These are phyloP conservation scores for Poicephalus meyeri DNA, from an alignment of 2,113 vertebrate genomes.

Conservation along the genomic window DNA sequence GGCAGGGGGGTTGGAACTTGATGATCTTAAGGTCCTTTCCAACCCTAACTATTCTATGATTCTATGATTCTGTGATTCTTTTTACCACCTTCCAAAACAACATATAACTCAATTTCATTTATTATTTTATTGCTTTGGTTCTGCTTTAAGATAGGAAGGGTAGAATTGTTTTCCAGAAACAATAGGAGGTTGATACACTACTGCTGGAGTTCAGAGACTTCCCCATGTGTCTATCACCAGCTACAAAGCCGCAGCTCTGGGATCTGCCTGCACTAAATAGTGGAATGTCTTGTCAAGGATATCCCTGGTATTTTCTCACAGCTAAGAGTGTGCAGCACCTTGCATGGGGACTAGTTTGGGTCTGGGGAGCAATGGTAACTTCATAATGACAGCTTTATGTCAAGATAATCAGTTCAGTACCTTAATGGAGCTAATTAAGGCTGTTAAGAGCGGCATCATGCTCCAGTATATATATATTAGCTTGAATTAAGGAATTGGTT, in stretches of 20 bases:
- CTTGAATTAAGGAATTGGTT: not conserved
- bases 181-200: not conserved
- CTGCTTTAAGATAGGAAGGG: not conserved
- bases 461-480: not conserved
- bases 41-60: no score
- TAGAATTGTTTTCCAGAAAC: not conserved
- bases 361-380: not conserved
- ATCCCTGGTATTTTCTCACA: not conserved
- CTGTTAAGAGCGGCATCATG: not conserved
- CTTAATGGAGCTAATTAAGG: not conserved
- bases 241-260: not conserved
- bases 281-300: not conserved
- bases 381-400: not conserved
- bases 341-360: not conserved
- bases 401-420: not conserved
- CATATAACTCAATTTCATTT: not conserved
- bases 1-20: no score
- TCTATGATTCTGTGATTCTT: no score
- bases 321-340: not conserved
- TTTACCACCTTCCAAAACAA: not conserved
- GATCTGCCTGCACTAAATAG: not conserved
- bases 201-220: not conserved
- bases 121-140: not conserved
- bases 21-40: no score
- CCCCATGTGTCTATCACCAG: not conserved